phyloP scores from a whole-genome alignment of 2,888 invertebrate species.

The Stratiomys singularior region DNA sequence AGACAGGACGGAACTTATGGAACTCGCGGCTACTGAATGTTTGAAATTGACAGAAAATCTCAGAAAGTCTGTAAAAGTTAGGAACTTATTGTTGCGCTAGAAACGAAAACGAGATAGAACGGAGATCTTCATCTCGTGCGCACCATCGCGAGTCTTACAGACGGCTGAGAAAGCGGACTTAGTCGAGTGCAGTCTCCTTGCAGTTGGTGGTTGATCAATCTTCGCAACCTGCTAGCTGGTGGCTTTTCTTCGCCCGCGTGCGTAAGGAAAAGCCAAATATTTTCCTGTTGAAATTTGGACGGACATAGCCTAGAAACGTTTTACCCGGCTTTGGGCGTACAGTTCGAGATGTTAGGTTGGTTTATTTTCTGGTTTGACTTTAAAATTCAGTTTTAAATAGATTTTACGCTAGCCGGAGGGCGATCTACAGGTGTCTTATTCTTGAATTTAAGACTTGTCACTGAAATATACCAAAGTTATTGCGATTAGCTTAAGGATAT shows the following conservation, averaged over 20 bases:
- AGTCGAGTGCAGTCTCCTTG: not conserved
- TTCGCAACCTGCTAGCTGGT: conserved; percentile 19
- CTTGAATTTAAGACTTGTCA: no score
- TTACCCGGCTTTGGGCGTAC: conserved; percentile 30
- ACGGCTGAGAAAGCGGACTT: not conserved
- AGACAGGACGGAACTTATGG: conserved; percentile 29
- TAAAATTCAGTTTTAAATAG: no score
- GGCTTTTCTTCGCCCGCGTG: conserved; percentile 1
- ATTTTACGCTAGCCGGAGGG: no score
- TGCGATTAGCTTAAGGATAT: no score
- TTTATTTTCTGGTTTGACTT: not conserved
- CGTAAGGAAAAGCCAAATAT: conserved; percentile 1
- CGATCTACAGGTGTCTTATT: conserved; percentile 10
- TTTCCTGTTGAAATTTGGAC: not conserved
- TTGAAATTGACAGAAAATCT: not conserved
- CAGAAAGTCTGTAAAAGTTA: not conserved
- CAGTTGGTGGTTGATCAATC: conserved; percentile 7
- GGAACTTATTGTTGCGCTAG: not conserved
- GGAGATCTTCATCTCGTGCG: not conserved
- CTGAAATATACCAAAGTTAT: no score
- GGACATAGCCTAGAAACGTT: conserved; percentile 8
- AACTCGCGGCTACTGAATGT: not conserved
- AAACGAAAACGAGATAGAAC: not conserved
- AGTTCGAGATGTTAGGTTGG: conserved; percentile 36
- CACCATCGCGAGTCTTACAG: not conserved